Base-by-base conservation (phyloP, 2,113 vertebrate genomes). In the Taurulus bubalis region DNA sequence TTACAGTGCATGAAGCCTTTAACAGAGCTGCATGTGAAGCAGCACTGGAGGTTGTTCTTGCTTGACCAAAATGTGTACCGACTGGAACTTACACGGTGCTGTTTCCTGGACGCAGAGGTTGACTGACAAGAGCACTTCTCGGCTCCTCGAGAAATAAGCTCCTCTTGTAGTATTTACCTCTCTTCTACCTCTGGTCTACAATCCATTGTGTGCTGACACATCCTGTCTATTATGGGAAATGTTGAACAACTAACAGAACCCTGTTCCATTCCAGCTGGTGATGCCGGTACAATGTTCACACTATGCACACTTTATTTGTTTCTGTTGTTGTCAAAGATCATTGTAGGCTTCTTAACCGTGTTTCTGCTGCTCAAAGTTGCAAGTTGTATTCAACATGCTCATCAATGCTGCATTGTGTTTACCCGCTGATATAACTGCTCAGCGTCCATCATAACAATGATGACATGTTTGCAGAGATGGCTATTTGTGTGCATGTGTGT, bases 111-210 rank as follows among this genome's bases (percentile, higher is more conserved):
- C 22, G 26, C 9, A 45, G 69, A 67, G 74, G 34, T 26, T 77
- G 83, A 77, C 49, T 79, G 78, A 87, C 76, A 90, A 78, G 71
- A 80, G 77, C 70, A 60, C 58, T 72, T 77, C n/a, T 82, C 4
- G 55, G 49, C 63, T 85, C 67, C 47, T 64, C 4, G 6, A 82
- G 67, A 84, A 85, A 86, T 77, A 65, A 72, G 75, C 79, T 71
- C 73, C 42, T 45, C 76, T 85, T 79, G 74, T 79, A 60, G 71
- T 66, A 68, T 83, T 81, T 85, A 73, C 77, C 73, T 69, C 70
- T 76, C 60, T 24, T 78, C 62, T 79, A 77, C 71, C 79, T 83
- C 63, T 62, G 49, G 63, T 82, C 79, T 49, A 28, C 72, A 79
- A 82, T 69, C 34, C 72, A 67, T 36, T 63, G 73, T 73, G 69